Conservation (phyloP, 2,113 vertebrate genomes). For the Heterotis niloticus region DNA sequence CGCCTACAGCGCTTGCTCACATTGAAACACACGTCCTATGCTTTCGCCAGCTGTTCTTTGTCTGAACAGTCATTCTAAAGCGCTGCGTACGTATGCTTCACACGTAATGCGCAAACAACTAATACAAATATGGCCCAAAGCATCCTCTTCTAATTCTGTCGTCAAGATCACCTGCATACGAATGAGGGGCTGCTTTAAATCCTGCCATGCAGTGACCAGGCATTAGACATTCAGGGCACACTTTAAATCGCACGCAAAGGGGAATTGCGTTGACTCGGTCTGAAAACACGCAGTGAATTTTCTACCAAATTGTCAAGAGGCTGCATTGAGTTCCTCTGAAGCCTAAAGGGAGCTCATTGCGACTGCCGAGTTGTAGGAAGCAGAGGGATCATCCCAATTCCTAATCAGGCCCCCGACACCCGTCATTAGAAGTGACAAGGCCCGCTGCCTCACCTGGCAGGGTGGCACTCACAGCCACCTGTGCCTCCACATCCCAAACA, state of each 20-base stretch:
- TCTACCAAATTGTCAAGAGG: slow-evolving; percentile 20
- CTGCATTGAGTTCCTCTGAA: slow-evolving; percentile 23
- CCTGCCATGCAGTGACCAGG: not conserved
- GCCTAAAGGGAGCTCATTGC: slow-evolving; percentile 25
- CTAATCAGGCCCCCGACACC: slow-evolving; percentile 28
- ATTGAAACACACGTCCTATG: not conserved
- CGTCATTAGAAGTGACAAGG: slow-evolving; percentile 18
- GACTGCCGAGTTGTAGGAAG: slow-evolving; percentile 15
- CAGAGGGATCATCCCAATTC: slow-evolving; percentile 25
- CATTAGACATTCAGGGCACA: slow-evolving; percentile 15
- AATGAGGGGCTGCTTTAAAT: not conserved
- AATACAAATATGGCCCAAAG: not conserved
- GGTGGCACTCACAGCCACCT: slow-evolving; percentile 13
- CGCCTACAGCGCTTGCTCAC: not conserved
- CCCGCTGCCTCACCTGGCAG: not conserved
- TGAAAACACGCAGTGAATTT: slow-evolving; percentile 6
- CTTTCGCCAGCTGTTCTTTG: not conserved
- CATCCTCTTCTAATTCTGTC: no score
- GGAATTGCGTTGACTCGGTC: slow-evolving; percentile 1
- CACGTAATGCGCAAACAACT: not conserved
- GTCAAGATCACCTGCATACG: no score
- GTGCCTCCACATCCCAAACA: slow-evolving; percentile 1
- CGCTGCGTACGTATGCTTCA: not conserved
- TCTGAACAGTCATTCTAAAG: not conserved
- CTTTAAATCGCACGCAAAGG: slow-evolving; percentile 11